Evolutionary conservation across 2,113 vertebrate species (phyloP), one percentile per base, ranked within the genome.

Genomic region (Pterophyllum scalare): DNA sequence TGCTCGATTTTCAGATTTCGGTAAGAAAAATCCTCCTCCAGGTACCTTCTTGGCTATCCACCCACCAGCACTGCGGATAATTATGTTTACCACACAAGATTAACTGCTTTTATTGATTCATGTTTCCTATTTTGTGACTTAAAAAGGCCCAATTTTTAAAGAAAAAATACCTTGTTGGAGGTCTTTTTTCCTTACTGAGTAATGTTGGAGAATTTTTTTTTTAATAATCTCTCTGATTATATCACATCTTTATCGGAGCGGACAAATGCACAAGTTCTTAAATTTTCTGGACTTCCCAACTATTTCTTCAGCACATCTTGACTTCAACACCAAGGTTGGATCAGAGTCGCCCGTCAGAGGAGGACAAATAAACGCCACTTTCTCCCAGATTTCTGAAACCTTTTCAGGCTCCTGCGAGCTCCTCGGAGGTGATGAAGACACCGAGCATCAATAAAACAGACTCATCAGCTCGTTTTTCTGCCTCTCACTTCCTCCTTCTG

Each of bases 101-200:
- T 14, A 22, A 26, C 12, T 26, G 57, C 12, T 58, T 58, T 24
- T 58, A 26, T 26, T 22, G 57, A 26, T 26, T 52, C 3, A 72
- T 52, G 13, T 72, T 28, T 72, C 52, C 52, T 31, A 52, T 72
- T 72, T 72, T 72, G 65, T 17, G 17, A 72, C 17, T 28, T 52
- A 33, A 72, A 72, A 19, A 72, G 28, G 17, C 12, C 5, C 43
- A 4, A 13, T 70, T 5, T 28, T 49, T 0, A 28, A 70, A 70
- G 24, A 70, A 49, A 43, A 70, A 28, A 28, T 0, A 20, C 0
- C 15, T 12, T 13, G 24, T 49, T 49, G 65, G 10, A 28, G 3
- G 9, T 1, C 7, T 49, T 70, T 70, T 67, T 0, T 0, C 0
- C 24, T 20, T 49, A 70, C 6, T 0, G 0, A 49, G 15, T 12